Conservation (phyloP, 2,113 vertebrate species). For the Craseonycteris thonglongyai region DNA sequence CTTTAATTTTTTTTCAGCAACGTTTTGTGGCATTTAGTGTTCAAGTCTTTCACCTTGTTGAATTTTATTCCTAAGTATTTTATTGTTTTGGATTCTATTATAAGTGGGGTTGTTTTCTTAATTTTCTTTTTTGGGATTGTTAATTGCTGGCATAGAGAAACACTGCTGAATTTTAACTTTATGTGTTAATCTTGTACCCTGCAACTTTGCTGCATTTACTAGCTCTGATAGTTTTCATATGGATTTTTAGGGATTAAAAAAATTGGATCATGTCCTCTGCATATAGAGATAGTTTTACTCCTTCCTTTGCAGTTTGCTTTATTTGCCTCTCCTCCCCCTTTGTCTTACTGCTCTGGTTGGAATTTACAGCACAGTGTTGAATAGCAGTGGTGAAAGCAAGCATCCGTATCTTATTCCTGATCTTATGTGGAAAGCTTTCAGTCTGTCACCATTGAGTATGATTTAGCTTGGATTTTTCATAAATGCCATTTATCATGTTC, state of each 20-base stretch:
- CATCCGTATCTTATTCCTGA: background rate
- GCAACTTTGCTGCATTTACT: background rate
- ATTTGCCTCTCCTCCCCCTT: background rate
- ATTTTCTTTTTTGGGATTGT: background rate
- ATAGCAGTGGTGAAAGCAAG: background rate
- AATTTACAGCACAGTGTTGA: background rate
- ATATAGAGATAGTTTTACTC: background rate
- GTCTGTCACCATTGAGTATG: background rate
- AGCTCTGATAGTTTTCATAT: background rate
- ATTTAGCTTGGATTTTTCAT: background rate
- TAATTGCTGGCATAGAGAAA: background rate
- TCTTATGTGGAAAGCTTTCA: background rate
- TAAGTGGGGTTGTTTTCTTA: background rate
- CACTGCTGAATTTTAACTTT: background rate
- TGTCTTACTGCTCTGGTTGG: background rate
- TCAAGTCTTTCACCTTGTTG: background rate
- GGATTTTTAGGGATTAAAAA: background rate
- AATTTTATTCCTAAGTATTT: background rate
- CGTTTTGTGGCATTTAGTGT: background rate
- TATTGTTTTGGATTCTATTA: background rate
- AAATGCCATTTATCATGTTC: background rate
- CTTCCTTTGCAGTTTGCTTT: background rate
- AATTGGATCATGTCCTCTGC: background rate
- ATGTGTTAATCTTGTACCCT: background rate
- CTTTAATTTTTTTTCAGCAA: background rate